Percentiles rank a stretch among this genome's conserved stretches.
phyloP scores from a whole-genome alignment of 2,797 vertebrate genomes.

The Bucorvus abyssinicus region DNA sequence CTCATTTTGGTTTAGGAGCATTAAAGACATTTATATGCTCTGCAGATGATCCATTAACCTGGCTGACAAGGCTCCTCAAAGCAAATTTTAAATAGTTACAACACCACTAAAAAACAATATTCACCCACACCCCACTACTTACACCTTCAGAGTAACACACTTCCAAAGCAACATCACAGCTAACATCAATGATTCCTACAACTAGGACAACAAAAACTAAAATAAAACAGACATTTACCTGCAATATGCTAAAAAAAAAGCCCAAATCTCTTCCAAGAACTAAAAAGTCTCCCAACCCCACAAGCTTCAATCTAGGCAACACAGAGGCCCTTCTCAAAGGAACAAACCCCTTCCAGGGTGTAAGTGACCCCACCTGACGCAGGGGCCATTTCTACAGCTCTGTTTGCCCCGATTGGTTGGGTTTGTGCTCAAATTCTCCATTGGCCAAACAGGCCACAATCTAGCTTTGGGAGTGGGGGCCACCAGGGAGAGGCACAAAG shows the following conservation, averaged over 20 bases:
- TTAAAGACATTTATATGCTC: fast-evolving
- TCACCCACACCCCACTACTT: neutral
- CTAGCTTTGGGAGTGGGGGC: fast-evolving
- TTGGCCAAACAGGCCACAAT: fast-evolving
- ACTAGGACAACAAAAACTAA: fast-evolving
- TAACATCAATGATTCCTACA: fast-evolving
- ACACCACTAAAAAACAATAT: fast-evolving
- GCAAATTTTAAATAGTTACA: neutral
- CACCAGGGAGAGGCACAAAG: fast-evolving
- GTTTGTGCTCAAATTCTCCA: neutral
- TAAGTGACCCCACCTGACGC: fast-evolving
- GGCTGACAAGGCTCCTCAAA: neutral
- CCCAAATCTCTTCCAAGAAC: neutral
- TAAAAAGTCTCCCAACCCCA: fast-evolving
- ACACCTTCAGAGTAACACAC: fast-evolving
- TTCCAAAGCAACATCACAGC: neutral
- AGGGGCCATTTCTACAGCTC: neutral
- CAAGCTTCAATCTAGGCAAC: fast-evolving
- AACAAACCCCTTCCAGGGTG: fast-evolving
- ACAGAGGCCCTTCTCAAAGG: fast-evolving
- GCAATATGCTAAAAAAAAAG: neutral
- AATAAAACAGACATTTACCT: neutral
- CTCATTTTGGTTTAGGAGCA: fast-evolving
- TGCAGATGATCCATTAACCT: neutral
- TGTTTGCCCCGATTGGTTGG: neutral